Evolutionary conservation across 2,888 invertebrate species (phyloP).

Genomic region (Brassicogethes aeneus): DNA sequence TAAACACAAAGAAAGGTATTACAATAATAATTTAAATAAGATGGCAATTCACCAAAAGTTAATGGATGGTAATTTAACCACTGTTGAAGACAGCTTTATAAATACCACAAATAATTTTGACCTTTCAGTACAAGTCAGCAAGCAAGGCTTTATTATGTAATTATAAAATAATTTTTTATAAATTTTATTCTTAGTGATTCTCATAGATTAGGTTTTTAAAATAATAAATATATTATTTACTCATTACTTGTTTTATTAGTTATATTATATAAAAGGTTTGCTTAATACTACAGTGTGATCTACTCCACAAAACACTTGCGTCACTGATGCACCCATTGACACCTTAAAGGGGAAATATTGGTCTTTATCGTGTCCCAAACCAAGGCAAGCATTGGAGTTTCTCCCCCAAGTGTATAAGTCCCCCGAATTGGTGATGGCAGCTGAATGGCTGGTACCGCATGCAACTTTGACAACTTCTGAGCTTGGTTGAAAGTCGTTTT

Average conservation of each 20-base stretch:
- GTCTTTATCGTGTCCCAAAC: constrained; percentile 69
- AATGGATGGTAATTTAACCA: constrained; percentile 7
- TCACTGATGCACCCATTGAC: constrained; percentile 66
- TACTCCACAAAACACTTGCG: constrained; percentile 70
- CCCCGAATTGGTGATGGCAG: constrained; percentile 73
- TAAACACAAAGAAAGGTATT: constrained; percentile 1
- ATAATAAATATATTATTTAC: too few species aligned
- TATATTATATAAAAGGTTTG: constrained; percentile 60
- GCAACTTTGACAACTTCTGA: constrained; percentile 54
- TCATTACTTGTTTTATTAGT: constrained; percentile 15
- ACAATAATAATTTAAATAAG: constrained; percentile 1
- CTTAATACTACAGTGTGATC: constrained; percentile 78
- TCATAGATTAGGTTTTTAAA: too few species aligned
- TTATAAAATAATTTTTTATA: constrained; percentile 4
- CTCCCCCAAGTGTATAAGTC: constrained; percentile 90
- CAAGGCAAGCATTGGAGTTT: constrained; percentile 76
- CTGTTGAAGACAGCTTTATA: not conserved
- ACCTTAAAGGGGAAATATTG: constrained; percentile 85
- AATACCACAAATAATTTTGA: constrained; percentile 3
- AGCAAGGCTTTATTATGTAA: constrained; percentile 11
- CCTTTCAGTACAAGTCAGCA: constrained; percentile 5
- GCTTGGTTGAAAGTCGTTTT: constrained; percentile 71
- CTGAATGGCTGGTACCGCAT: constrained; percentile 68
- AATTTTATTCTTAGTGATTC: too few species aligned
- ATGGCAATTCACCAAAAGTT: constrained; percentile 2